Conservation (phyloP, 2,888 invertebrate genomes). For the Vannuccia rotundouncinata region DNA sequence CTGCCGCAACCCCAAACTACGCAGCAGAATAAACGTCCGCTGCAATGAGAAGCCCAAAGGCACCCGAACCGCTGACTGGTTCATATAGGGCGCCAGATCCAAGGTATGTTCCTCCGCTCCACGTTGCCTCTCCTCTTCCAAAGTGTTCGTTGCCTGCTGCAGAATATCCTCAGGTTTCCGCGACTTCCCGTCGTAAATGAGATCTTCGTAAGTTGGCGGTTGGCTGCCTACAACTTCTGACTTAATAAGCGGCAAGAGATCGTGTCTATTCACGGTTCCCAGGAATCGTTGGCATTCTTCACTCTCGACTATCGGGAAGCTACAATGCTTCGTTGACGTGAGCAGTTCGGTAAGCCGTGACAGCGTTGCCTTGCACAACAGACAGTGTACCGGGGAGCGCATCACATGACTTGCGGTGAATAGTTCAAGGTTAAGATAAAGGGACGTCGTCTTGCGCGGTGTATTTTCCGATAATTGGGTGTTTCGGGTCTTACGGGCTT, state of each 20-base stretch:
- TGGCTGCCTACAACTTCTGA: neutral
- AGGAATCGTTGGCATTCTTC: neutral
- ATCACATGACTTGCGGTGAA: slow-evolving; percentile 3
- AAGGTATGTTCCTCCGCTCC: neutral
- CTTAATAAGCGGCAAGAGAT: neutral
- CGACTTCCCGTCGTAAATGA: neutral
- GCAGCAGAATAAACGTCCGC: slow-evolving; percentile 56
- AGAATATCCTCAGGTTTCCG: neutral
- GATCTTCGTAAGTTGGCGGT: neutral
- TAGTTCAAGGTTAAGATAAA: neutral
- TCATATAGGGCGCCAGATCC: slow-evolving; percentile 52
- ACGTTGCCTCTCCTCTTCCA: neutral
- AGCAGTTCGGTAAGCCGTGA: slow-evolving; percentile 41
- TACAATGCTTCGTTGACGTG: slow-evolving; percentile 50
- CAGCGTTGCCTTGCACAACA: neutral
- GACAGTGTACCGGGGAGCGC: neutral
- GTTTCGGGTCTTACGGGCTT: slow-evolving; percentile 29
- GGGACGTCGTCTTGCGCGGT: neutral
- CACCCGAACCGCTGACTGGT: slow-evolving; percentile 55
- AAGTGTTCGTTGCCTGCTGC: neutral
- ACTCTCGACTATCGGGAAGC: slow-evolving; percentile 54
- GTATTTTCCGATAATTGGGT: no score
- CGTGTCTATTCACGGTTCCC: neutral
- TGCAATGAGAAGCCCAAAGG: slow-evolving; percentile 55
- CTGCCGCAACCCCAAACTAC: slow-evolving; percentile 57